Base-by-base conservation (phyloP, 2,797 vertebrate species). In the Ptychobarbus kaznakovi region DNA sequence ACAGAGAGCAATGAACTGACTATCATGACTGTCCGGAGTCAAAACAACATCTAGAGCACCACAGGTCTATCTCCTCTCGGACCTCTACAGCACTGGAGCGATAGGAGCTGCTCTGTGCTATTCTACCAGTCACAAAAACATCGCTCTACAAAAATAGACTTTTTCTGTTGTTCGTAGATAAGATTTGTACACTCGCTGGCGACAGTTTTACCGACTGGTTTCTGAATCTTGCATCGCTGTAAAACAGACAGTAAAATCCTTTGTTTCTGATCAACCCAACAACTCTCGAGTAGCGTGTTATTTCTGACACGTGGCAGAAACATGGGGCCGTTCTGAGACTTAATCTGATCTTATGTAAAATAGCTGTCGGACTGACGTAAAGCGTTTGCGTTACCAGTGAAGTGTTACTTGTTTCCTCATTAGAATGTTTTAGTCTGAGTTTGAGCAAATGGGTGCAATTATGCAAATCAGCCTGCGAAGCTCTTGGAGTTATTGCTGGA, bases 401-500 rank as follows among this genome's bases (percentile, higher is more conserved):
- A 89, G 83, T 86, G 88, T 86, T 88, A 69, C 85, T 85, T 69
- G 73, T 86, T 88, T 85, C 82, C 84, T 90, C 87, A 88, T 91
- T 88, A 88, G 72, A 61, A 44, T 79, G 12, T 82, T 89, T 84
- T 80, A 76, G 38, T 46, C 70, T 70, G 25, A 79, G 75, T 78
- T 87, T 18, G n/a, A 84, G 42, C 40, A 73, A 87, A 86, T 40
- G 56, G 58, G 11, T 25, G 86, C 84, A 89, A 89, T 89, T 88
- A 90, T 89, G 87, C 79, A 89, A 91, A 89, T 89, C 22, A 86
- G 80, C 9, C 81, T 80, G 86, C 46, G 13, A 77, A 87, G 83
- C 85, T 76, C 85, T 85, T 44, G 73, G 85, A 85, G 70, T 82
- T 85, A 85, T 82, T 81, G 83, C 84, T 10, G 65, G 61, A 35